Percentiles rank a stretch among this genome's conserved stretches.
Conservation (phyloP, 1,140 invertebrate species). For the Limonius californicus region DNA sequence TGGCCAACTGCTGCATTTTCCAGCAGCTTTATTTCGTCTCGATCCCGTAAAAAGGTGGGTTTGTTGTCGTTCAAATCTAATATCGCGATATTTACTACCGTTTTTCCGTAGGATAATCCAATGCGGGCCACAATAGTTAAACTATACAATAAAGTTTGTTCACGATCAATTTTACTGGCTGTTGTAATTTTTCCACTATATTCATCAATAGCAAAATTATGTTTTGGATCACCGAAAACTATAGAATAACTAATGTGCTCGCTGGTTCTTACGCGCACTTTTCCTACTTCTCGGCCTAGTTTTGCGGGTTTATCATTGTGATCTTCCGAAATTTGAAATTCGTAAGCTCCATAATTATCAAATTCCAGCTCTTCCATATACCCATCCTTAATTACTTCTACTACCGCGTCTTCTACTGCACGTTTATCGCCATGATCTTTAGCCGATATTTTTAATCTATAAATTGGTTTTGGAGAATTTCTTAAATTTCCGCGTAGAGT, state of each 20-base stretch:
- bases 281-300: conserved; percentile 68
- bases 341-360: conserved; percentile 68
- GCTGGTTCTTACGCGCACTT: conserved; percentile 59
- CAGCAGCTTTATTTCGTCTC: conserved; percentile 68
- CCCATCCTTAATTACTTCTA: conserved; percentile 73
- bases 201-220: conserved; percentile 77
- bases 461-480: conserved; percentile 61
- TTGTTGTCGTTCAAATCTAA: conserved; percentile 91
- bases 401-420: conserved; percentile 68
- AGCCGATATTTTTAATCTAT: conserved; percentile 70
- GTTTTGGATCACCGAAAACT: conserved; percentile 73
- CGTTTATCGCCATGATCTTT: conserved; percentile 72
- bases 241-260: conserved; percentile 71
- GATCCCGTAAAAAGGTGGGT: conserved; percentile 74
- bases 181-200: conserved; percentile 76
- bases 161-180: conserved; percentile 77
- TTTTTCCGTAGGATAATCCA: conserved; percentile 66
- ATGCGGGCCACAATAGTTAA: conserved; percentile 70
- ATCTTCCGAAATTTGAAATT: conserved; percentile 79
- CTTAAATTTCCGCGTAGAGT: conserved; percentile 61
- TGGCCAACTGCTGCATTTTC: conserved; percentile 91
- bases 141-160: conserved; percentile 70
- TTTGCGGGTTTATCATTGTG: conserved; percentile 56
- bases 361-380: conserved; percentile 69
- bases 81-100: conserved; percentile 74